Base-by-base conservation (phyloP, 2,888 invertebrate genomes). In the Apodemia hepburni region DNA sequence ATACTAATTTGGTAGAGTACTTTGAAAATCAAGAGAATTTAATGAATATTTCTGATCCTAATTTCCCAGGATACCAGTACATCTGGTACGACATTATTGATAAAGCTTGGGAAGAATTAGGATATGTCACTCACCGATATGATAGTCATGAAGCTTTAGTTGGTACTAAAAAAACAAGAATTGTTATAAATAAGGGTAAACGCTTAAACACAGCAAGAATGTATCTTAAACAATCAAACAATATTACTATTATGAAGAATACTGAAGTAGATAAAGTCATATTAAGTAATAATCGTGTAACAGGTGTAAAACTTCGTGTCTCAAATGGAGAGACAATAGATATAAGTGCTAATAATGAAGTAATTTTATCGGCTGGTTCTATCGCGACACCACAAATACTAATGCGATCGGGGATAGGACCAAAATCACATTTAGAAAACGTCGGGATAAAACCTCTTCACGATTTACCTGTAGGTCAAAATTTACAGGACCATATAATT, bases 321-420 rank as follows among this genome's bases (percentile, higher is more conserved):
- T 78, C 68, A 27, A 77, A 73, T 47, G 84, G 82, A 1, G 66
- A 70, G 33, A 71, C 69, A 42, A 79, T 84, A 68, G 70, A 76
- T 59, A 82, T 84, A 1, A 71, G 60, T 4, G 85, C 78, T 6
- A 84, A 68, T 35, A 92, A 87, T 68, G 93, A 93, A 71, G 78
- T 93, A 0, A 85, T 93, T 60, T 65, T 92, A 62, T 89, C 92
- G 2, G 90, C 90, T 5, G 92, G 92, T 8, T 75, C 88, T 8
- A 80, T 93, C 54, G 88, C 85, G 58, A 85, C 92, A 1, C 91
- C 92, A 0, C 85, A 92, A 67, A 75, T 93, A 61, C 75, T 93
- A 2, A 87, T 92, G 84, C 72, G 92, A 22, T 93, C 93, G 8
- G 93, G 93, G 1, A 79, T 93, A 18, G 93, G 93, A 0, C 90